Conservation (phyloP, 2,113 vertebrate genomes). For the Urocynchramus pylzowi region DNA sequence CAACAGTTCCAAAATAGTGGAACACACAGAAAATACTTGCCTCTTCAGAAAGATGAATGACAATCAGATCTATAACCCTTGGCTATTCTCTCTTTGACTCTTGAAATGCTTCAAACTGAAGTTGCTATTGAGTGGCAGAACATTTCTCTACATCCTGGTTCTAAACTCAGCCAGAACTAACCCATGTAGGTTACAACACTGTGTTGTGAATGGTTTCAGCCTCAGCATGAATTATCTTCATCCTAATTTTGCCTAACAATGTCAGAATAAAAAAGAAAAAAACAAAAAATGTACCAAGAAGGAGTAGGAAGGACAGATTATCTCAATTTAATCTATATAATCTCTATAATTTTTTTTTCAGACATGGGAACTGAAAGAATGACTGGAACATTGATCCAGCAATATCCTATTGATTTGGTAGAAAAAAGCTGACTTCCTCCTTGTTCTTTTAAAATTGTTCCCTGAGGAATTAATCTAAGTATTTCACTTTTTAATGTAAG, state of each 20-base stretch:
- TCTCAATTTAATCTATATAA: background rate
- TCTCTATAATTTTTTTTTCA: background rate
- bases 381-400: background rate
- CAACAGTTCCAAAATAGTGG: background rate
- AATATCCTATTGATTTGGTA: background rate
- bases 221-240: background rate
- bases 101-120: background rate
- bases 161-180: background rate
- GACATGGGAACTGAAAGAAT: background rate
- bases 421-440: background rate
- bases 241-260: background rate
- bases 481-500: background rate
- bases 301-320: background rate
- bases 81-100: background rate
- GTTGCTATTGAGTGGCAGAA: background rate
- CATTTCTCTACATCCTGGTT: background rate
- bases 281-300: background rate
- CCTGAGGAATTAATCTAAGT: background rate
- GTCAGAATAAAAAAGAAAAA: background rate
- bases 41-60: background rate
- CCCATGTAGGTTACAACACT: background rate
- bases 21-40: background rate
- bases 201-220: background rate
- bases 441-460: slow-evolving; percentile 18
- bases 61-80: background rate